Percentiles rank a stretch among this genome's conserved stretches.
phyloP scores from a whole-genome alignment of 2,797 vertebrate species.

The Remorina albescens region DNA sequence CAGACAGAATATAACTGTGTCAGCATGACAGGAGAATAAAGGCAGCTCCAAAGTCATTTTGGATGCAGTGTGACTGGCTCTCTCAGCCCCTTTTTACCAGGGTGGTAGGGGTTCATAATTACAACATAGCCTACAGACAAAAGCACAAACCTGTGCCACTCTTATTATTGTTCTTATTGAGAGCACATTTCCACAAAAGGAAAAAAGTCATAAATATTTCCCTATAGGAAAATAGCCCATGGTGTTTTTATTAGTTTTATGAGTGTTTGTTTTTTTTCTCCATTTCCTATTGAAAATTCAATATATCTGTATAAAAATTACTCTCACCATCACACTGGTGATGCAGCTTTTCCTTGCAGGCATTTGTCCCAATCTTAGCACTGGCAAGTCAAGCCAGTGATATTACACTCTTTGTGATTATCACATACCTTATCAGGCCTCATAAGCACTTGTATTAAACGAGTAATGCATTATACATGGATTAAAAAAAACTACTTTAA shows the following conservation, averaged over 20 bases:
- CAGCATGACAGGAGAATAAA: slow-evolving; percentile 76
- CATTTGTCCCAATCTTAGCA: slow-evolving; percentile 67
- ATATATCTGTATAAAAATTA: slow-evolving; percentile 77
- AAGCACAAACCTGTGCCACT: slow-evolving; percentile 58
- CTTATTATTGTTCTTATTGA: slow-evolving; percentile 63
- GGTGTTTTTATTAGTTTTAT: slow-evolving; percentile 77
- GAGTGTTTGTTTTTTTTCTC: slow-evolving; percentile 34
- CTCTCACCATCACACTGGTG: slow-evolving; percentile 58
- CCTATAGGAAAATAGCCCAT: slow-evolving; percentile 76
- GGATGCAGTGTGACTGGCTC: slow-evolving; percentile 58
- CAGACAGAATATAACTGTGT: slow-evolving; percentile 62
- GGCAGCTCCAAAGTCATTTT: slow-evolving; percentile 65
- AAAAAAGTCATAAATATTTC: slow-evolving; percentile 75
- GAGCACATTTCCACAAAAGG: slow-evolving; percentile 54
- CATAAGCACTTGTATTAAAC: slow-evolving; percentile 78
- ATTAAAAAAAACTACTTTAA: slow-evolving; percentile 54
- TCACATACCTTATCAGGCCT: slow-evolving; percentile 69
- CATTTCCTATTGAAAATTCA: slow-evolving; percentile 79
- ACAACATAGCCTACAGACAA: slow-evolving; percentile 74
- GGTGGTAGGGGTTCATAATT: slow-evolving; percentile 68
- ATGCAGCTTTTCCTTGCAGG: slow-evolving; percentile 69
- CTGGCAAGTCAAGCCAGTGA: slow-evolving; percentile 54
- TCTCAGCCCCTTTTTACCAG: slow-evolving; percentile 54
- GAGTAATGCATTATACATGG: slow-evolving; percentile 81
- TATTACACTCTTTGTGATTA: slow-evolving; percentile 73